Percentiles rank a stretch among this genome's conserved stretches.
Conservation (phyloP, 2,888 invertebrate species). For the Hyposoter didymator region DNA sequence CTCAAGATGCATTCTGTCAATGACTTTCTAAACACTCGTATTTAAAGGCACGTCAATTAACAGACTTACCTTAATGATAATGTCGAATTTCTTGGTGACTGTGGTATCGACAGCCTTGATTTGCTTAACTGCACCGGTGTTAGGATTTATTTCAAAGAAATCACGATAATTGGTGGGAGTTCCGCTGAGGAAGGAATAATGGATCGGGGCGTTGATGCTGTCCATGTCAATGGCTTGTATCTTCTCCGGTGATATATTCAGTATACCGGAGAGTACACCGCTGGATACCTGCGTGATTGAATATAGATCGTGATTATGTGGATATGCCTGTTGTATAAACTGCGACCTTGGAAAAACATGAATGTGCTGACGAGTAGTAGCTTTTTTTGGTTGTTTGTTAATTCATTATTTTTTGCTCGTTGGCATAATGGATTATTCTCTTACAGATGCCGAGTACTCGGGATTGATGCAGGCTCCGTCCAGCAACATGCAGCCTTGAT, state of each 20-base stretch:
- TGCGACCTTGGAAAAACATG: neutral
- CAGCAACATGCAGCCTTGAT: conserved; percentile 92
- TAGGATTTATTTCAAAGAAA: conserved; percentile 93
- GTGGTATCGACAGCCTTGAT: conserved; percentile 92
- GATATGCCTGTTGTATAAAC: neutral
- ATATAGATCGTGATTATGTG: conserved; percentile 62
- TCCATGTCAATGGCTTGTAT: conserved; percentile 97
- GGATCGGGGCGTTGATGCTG: conserved; percentile 92
- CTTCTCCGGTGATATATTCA: conserved; percentile 93
- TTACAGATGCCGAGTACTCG: conserved; percentile 93
- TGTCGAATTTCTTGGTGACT: conserved; percentile 91
- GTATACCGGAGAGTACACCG: conserved; percentile 92
- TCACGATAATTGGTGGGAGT: conserved; percentile 91
- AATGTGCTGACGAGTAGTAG: neutral
- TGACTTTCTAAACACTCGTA: neutral
- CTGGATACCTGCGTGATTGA: conserved; percentile 88
- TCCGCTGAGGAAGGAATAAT: conserved; percentile 93
- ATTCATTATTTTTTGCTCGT: conserved; percentile 22
- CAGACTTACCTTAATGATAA: conserved; percentile 89
- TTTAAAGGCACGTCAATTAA: neutral
- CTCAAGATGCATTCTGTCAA: too few relatives aligned
- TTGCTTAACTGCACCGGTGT: conserved; percentile 93
- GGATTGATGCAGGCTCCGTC: conserved; percentile 95
- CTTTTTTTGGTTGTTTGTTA: neutral
- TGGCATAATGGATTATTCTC: conserved; percentile 78